phyloP scores from a whole-genome alignment of 2,888 invertebrate species.

The Lamellibrachia satsuma region DNA sequence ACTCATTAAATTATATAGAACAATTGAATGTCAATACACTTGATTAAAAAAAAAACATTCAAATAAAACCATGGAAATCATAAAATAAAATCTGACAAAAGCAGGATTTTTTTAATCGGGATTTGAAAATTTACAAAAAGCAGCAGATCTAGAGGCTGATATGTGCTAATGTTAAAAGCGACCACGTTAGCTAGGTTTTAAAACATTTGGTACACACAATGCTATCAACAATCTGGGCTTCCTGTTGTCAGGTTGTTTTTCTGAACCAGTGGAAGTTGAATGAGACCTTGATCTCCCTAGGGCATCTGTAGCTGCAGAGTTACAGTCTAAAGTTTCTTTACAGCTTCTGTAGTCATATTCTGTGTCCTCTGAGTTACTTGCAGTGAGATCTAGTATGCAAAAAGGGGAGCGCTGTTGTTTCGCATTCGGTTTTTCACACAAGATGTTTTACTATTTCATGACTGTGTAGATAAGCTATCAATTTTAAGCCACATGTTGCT shows the following conservation, averaged over 20 bases:
- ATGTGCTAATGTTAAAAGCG: no score
- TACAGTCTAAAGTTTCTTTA: not conserved
- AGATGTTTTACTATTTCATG: not conserved
- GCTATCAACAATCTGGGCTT: not conserved
- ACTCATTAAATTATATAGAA: no score
- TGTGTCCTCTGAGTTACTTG: not conserved
- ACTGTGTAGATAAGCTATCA: not conserved
- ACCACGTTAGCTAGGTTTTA: not conserved
- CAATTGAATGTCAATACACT: no score
- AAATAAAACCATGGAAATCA: no score
- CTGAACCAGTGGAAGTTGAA: not conserved
- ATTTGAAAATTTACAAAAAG: no score
- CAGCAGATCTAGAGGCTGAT: no score
- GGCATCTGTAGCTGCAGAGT: not conserved
- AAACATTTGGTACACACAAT: not conserved
- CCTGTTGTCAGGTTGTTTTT: not conserved
- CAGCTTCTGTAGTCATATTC: not conserved
- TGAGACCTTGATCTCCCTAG: not conserved
- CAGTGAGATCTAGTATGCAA: not conserved
- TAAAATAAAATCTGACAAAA: no score
- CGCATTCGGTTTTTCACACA: not conserved
- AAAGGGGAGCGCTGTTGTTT: not conserved
- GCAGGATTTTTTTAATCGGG: no score
- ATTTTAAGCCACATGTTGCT: not conserved
- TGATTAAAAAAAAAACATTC: no score